Evolutionary conservation across 2,888 invertebrate species (phyloP), one percentile per base, ranked within the genome.

Genomic region (Lumbricus terrestris): DNA sequence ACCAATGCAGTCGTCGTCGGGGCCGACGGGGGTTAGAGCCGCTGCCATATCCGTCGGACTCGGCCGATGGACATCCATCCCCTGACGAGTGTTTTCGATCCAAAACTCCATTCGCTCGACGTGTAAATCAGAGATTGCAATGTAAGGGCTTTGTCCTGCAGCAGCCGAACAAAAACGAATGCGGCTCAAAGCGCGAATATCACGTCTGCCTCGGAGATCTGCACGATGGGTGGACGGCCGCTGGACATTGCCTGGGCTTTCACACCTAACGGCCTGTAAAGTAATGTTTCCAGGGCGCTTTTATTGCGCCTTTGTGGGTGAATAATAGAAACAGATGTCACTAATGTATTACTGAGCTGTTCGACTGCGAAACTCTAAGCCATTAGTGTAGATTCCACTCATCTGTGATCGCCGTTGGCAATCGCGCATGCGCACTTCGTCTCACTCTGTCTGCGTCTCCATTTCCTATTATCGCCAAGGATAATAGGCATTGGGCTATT

Each of bases 251-350:
- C 23, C 47, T 47, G 47, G 20, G 47, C 6, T 47, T 47, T 47
- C 18, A 47, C 23, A 4, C 23, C 23, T 23, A 16, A 16, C 69
- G 29, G n/a, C 29, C 13, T 16, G 11, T 69, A n/a, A 29, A 69
- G n/a, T 69, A 16, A n/a, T 11, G 29, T 11, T 69, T 69, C 69
- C n/a, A n/a, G 11, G 29, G n/a, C 69, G n/a, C n/a, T 23, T 69
- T 69, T 69, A n/a, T 69, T n/a, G n/a, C 69, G 69, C 69, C 69
- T 69, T n/a, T 69, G 69, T 69, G 69, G n/a, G 29, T n/a, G 69
- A 69, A 69, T 69, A 69, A 69, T 69, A 69, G 69, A 69, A 69
- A n/a, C n/a, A 69, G 69, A 69, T 69, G 69, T 69, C 69, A n/a
- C 69, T 69, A n/a, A 69, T 69, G 69, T 69, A 69, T 29, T 69